These are phyloP conservation scores for Liodrosophila aerea DNA, from an alignment of 2,888 invertebrate species.

Conservation along the genomic window DNA sequence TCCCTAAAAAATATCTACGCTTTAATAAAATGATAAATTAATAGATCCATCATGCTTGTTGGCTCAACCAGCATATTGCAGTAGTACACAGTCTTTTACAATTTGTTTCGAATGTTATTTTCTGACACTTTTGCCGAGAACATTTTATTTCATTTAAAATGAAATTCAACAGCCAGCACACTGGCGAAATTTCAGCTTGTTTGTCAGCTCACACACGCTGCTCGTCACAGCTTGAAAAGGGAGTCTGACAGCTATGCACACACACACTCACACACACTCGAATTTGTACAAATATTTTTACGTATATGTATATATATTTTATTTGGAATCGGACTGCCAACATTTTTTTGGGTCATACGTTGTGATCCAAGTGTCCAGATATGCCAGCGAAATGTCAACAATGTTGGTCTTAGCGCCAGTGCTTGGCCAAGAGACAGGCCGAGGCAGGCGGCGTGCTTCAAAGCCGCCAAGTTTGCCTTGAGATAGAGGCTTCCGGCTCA, in stretches of 20 bases:
- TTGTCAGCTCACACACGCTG: constrained; percentile 21
- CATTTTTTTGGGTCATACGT: constrained; percentile 34
- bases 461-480: constrained; percentile 26
- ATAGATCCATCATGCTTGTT: no score
- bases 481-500: constrained; percentile 42
- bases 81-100: constrained; percentile 9
- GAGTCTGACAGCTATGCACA: constrained; percentile 29
- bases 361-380: constrained; percentile 66
- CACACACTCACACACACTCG: constrained; percentile 23
- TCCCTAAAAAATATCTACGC: no score
- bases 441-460: background rate
- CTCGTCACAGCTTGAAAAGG: constrained; percentile 14
- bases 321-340: constrained; percentile 30
- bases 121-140: constrained; percentile 9
- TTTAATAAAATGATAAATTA: no score
- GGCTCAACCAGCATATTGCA: no score
- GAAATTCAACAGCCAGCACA: constrained; percentile 4
- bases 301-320: background rate
- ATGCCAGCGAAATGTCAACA: constrained; percentile 58
- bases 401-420: constrained; percentile 54
- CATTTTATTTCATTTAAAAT: constrained; percentile 13
- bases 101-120: constrained; percentile 21
- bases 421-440: background rate
- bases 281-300: no score
- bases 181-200: constrained; percentile 25